Base-by-base conservation (phyloP, 2,797 vertebrate genomes). In the Helostoma temminkii region DNA sequence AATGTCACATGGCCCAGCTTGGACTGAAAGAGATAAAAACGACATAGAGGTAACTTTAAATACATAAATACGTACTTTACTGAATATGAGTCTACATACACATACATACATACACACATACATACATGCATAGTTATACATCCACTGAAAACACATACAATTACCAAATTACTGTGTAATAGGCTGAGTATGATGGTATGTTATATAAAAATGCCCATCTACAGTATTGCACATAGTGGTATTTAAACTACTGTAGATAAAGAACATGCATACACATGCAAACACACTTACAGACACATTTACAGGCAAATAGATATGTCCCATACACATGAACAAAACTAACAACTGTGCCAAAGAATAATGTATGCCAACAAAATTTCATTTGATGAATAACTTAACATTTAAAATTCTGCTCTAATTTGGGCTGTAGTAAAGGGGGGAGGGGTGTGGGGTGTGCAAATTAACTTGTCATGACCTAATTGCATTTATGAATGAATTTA, bases 1-100 rank as follows among this genome's bases (percentile, higher is more conserved):
- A 98, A 60, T 0, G 96, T 93, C 68, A 97, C 43, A 68, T 96
- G 95, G 67, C 97, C 97, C 53, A 98, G 89, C 88, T 97, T 98
- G 82, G 96, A 98, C 97, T 97, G 83, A 3, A 81, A 78, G 42
- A 72, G 62, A 71, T 16, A 65, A 57, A 28, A 63, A 49, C n/a
- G 3, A 4, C 15, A 53, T 3, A 36, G n/a, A n/a, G n/a, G n/a
- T n/a, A n/a, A n/a, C n/a, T n/a, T n/a, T n/a, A n/a, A n/a, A n/a
- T n/a, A n/a, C n/a, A n/a, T n/a, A n/a, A n/a, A n/a, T n/a, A n/a
- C n/a, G n/a, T n/a, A 16, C 5, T 47, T 18, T 43, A 9, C 3
- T 19, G 45, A 36, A 19, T 8, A 22, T 24, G 3, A 14, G 16
- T 41, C 25, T 26, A 32, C 58, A 24, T 5, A 22, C 14, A 22